These are phyloP conservation scores for Terebella lapidaria DNA, from an alignment of 2,888 invertebrate species.

Conservation along the genomic window DNA sequence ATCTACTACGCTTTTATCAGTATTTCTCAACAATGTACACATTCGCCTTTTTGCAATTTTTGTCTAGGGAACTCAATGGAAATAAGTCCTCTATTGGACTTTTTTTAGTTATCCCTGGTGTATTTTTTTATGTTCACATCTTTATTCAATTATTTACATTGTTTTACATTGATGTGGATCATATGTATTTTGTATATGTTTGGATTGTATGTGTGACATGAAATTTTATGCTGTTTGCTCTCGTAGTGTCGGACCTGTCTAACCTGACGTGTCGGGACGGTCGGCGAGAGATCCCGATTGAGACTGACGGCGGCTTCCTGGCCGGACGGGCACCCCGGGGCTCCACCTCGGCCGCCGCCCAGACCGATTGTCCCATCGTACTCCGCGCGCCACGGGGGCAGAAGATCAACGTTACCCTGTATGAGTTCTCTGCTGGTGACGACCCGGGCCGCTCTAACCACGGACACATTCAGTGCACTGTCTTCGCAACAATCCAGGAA, in stretches of 20 bases:
- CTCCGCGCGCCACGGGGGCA: constrained; percentile 5
- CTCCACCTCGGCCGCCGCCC: neutral
- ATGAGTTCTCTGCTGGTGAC: neutral
- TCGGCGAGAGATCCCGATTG: neutral
- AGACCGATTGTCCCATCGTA: constrained; percentile 1
- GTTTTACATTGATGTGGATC: no score
- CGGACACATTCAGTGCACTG: neutral
- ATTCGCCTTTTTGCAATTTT: no score
- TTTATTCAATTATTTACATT: no score
- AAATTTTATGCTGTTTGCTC: no score
- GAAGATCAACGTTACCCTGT: constrained; percentile 6
- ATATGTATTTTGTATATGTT: no score
- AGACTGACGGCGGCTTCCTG: neutral
- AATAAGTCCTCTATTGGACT: no score
- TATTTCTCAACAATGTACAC: no score
- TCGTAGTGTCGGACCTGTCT: neutral
- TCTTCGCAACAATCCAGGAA: neutral
- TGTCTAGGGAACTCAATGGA: no score
- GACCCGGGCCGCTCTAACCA: neutral
- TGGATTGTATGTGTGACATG: no score
- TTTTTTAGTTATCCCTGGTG: no score
- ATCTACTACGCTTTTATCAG: no score
- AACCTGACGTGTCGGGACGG: neutral
- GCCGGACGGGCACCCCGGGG: neutral
- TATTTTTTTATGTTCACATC: no score